These are phyloP conservation scores for Lepus townsendii DNA, from an alignment of 2,797 vertebrate genomes.

Conservation along the genomic window DNA sequence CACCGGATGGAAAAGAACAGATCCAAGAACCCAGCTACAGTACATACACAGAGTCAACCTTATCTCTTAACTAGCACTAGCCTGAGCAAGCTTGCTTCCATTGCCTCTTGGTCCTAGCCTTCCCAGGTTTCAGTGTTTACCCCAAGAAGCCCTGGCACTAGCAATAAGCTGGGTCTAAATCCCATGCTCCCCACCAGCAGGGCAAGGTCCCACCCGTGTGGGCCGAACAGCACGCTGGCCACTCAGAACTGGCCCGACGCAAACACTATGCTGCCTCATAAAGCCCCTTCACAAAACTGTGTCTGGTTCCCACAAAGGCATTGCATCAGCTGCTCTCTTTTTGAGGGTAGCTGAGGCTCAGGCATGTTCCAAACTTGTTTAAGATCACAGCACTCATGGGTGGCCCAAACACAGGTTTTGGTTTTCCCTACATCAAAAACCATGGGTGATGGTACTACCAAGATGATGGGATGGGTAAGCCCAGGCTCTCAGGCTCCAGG, in stretches of 20 bases:
- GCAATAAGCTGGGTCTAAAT: background rate
- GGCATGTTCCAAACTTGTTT: background rate
- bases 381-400: background rate
- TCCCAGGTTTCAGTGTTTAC: background rate
- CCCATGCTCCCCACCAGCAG: background rate
- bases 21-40: conserved; percentile 13
- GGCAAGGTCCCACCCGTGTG: background rate
- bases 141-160: background rate
- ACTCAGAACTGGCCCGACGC: background rate
- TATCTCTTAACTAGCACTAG: background rate
- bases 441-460: background rate
- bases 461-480: background rate
- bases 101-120: background rate
- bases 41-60: background rate
- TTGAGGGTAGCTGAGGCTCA: conserved; percentile 28
- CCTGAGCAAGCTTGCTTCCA: background rate
- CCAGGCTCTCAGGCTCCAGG: background rate
- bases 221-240: background rate
- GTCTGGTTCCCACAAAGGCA: background rate
- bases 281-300: background rate
- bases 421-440: background rate
- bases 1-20: conserved; percentile 46
- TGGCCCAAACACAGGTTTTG: background rate
- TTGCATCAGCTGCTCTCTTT: background rate
- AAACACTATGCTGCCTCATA: background rate